Evolutionary conservation across 2,888 invertebrate species (phyloP), one percentile per base, ranked within the genome.

Genomic region (Agrilus mali): DNA sequence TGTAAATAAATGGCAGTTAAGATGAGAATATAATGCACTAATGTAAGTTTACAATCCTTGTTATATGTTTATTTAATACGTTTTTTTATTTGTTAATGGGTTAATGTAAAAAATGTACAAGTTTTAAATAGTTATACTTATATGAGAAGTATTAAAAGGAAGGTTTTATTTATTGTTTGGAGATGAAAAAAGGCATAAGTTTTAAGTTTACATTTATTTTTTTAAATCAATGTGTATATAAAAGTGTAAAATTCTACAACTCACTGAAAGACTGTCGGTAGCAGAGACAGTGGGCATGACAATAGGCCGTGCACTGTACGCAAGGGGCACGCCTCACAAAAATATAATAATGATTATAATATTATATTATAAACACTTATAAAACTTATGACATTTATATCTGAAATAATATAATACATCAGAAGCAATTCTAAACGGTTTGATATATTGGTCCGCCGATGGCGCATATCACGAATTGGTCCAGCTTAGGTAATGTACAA

Each of bases 201-300:
- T 59, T 58, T 62, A 64, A 64, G 63, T 65, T 64, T 65, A 66
- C 65, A 65, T 65, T 64, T 64, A 66, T 65, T 66, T 60, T 55
- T 60, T 61, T 58, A 61, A 53, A 50, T 50, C 50, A 52, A 53
- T 60, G 63, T 62, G 61, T 65, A 62, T 66, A 66, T 65, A 66
- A 66, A 66, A 65, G 65, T 66, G 65, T 61, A 66, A 66, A 66
- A 65, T 64, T 64, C 64, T 59, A 59, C 56, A 56, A 61, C 38
- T 27, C 27, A 43, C 62, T 64, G 65, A 65, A 65, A 66, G 64
- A 65, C 65, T 55, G 55, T 61, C 52, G 65, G 66, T 64, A 65
- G 66, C 59, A 62, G 58, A 63, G 58, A 58, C 52, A 50, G 62
- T 59, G 61, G 59, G 63, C 63, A 63, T 61, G 64, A 61, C 56